Evolutionary conservation across 2,797 vertebrate genomes (phyloP), one percentile per base, ranked within the genome.

Genomic region (Orestias chungarensis): DNA sequence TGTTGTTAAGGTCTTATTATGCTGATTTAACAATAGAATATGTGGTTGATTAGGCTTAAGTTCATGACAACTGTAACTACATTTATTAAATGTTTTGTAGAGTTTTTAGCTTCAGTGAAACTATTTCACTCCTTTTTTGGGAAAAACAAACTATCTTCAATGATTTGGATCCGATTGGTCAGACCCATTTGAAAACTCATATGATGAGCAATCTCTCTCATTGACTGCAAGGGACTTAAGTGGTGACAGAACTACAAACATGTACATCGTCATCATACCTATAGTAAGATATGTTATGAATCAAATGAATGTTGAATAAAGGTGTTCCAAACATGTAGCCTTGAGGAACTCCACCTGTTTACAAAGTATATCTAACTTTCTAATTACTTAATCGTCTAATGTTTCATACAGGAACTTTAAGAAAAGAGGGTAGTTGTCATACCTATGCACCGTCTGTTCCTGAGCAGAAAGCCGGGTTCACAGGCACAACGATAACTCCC

Each of bases 401-500:
- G 20, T 61, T 61, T 10, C 33, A 38, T 20, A 38, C 25, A 52
- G 11, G 23, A 25, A 50, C 10, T 17, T 10, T 64, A 42, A 43
- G 38, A 11, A 2, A 64, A 33, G 20, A 27, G 2, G 11, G 50
- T 4, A 1, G 25, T 27, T 38, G 9, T 78, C 94, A 81, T 89
- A 99, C 98, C 98, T 0, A 97, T 64, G 46, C 98, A 99, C 86
- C 97, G 96, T 79, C 95, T 94, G 92, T 95, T 97, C 91, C 95
- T 96, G 72, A 97, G 93, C 35, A 97, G 96, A 89, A 95, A 99
- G 43, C 98, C 98, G 0, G 95, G 95, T 67, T 98, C 96, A 86
- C 98, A 99, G 33, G 95, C 95, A 79, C 98, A 99, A 54, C 97
- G 95, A 89, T 96, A 99, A 80, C 97, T 97, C 54, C 98, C 98